These are phyloP conservation scores for Herpetotheres cachinnans DNA, from an alignment of 2,113 vertebrate genomes.

Conservation along the genomic window DNA sequence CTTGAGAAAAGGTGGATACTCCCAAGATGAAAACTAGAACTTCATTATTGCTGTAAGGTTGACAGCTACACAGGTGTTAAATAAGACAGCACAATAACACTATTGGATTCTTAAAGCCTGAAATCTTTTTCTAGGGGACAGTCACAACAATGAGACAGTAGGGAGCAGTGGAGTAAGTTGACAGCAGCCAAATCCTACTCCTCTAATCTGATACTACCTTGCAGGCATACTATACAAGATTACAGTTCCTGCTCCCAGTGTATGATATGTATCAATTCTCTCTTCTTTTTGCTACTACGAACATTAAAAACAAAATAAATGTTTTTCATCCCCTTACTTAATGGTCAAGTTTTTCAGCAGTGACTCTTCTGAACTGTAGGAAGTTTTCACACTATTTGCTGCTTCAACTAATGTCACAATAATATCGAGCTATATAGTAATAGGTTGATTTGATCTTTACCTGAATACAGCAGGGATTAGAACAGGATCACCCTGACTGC, in stretches of 20 bases:
- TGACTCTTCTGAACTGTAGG: not conserved
- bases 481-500: not conserved
- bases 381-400: not conserved
- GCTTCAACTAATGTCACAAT: not conserved
- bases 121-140: not conserved
- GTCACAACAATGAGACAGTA: not conserved
- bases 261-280: not conserved
- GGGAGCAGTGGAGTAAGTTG: not conserved
- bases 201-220: not conserved
- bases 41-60: not conserved
- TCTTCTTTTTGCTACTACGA: not conserved
- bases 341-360: not conserved
- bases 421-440: not conserved
- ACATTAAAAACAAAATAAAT: not conserved
- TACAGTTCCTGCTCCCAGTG: not conserved
- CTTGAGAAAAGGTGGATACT: not conserved
- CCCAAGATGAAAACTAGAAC: not conserved
- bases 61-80: not conserved
- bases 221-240: not conserved
- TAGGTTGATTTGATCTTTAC: not conserved
- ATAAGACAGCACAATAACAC: not conserved
- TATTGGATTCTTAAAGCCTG: not conserved
- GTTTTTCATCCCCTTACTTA: not conserved
- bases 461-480: not conserved
- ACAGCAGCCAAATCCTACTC: not conserved